Evolutionary conservation across 2,797 vertebrate species (phyloP), one percentile per base, ranked within the genome.

Genomic region (Acomys russatus): DNA sequence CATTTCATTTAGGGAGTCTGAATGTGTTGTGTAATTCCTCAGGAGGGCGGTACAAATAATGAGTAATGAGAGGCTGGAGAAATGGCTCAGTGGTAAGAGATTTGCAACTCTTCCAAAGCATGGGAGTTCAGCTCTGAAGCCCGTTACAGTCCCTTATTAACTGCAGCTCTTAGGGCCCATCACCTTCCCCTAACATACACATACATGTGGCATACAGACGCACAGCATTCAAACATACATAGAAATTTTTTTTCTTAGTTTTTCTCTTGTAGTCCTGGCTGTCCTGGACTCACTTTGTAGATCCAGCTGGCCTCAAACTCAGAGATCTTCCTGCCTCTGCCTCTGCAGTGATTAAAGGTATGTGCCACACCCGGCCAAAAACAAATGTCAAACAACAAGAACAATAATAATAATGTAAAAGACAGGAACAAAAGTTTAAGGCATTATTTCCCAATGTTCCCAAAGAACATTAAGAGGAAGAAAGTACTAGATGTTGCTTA

Each of bases 401-500:
- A 44, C 44, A 44, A 44, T 44, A 44, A 44, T 44, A 61, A 25
- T n/a, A 87, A 79, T 22, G 4, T 70, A 95, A 95, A 95, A 88
- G 20, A 59, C 77, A 96, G 28, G 68, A 82, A 56, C 15, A 23
- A 68, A 86, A 88, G 17, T 68, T 94, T 61, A 77, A 88, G 90
- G 82, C 35, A 83, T 4, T 84, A 94, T 25, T 89, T 95, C n/a
- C 54, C 59, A 70, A 90, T 88, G 30, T 74, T 64, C 91, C n/a
- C n/a, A 35, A 90, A 87, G 88, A 33, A 77, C 33, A 92, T 84
- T 74, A 38, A 18, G 61, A 71, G 90, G 12, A 2, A 91, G 76
- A 14, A 70, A 54, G 12, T 30, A 71, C 77, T n/a, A 56, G n/a
- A 35, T 68, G 17, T 54, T 93, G 70, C 84, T 92, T 44, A 68